A percentile compares a stretch with the other conserved stretches of the same genome.
Conservation (phyloP, 2,888 invertebrate genomes). For the Pachliopta kotzebuea region DNA sequence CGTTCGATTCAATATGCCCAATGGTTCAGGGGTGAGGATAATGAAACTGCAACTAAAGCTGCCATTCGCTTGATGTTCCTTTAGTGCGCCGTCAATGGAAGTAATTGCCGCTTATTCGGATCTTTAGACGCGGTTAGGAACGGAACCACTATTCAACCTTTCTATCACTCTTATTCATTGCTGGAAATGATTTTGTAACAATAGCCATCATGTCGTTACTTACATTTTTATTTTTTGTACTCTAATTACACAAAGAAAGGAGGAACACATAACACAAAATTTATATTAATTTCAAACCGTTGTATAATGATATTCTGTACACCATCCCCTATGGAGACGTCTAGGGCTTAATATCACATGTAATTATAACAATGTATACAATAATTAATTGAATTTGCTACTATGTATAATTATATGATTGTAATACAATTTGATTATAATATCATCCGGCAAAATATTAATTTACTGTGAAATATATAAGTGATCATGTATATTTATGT, state of each 20-base stretch:
- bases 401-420: too few relatives aligned
- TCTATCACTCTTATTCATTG: constrained; percentile 17
- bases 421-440: too few relatives aligned
- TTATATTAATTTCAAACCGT: too few relatives aligned
- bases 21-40: constrained; percentile 64
- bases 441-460: too few relatives aligned
- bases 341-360: too few relatives aligned
- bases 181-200: constrained; percentile 11
- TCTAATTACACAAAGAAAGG: too few relatives aligned
- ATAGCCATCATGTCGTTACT: constrained; percentile 9
- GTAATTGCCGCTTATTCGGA: constrained; percentile 66
- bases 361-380: too few relatives aligned
- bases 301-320: too few relatives aligned
- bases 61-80: constrained; percentile 54
- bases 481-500: background rate
- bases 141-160: constrained; percentile 22
- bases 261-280: too few relatives aligned
- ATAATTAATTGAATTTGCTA: too few relatives aligned
- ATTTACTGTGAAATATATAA: too few relatives aligned
- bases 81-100: constrained; percentile 54
- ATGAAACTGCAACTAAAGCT: constrained; percentile 72
- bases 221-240: background rate
- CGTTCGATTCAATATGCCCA: constrained; percentile 76
- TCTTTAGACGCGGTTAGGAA: constrained; percentile 40
- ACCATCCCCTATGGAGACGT: too few relatives aligned